Base-by-base conservation (phyloP, 2,888 invertebrate species). In the Nasonia oneida region DNA sequence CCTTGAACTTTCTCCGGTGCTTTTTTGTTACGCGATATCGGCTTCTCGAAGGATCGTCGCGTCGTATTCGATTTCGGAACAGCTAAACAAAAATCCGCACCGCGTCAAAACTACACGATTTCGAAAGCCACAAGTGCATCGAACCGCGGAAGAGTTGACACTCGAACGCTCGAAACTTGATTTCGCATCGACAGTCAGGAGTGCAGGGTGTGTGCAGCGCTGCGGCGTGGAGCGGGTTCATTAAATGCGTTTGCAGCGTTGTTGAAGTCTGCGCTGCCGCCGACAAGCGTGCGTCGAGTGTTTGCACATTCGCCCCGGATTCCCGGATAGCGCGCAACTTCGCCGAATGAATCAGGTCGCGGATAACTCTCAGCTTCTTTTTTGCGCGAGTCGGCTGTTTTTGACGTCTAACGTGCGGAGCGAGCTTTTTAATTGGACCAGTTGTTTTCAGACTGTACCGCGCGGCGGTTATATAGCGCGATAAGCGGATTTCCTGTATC, bases 151-250 rank as follows among this genome's bases (percentile, higher is more conserved):
- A 67, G 67, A 29, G 67, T 67, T 67, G 33, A 67, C 14, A 33
- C 29, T 33, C 64, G 64, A 23, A 29, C 18, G 64, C 64, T 64
- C 67, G 67, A 67, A 67, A 67, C 67, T 67, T 67, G 67, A 67
- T 67, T 67, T 67, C 33, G 33, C 29, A 33, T 67, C 67, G 67
- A 61, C 57, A 67, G 67, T 67, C 67, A 33, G 29, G 67, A 29
- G 29, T 67, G 5, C 37, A 37, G 37, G 37, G 37, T 0, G 67
- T 61, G 23, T n/a, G 8, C 5, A 8, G 10, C n/a, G 57, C n/a
- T 53, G 57, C 57, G 57, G 57, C 23, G 6, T n/a, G 57, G 57
- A 29, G 67, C 67, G 5, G 67, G 67, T 67, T 67, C 67, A 67
- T 67, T 67, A 67, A 64, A 67, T 67, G 33, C 14, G 57, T 61